A percentile compares a stretch with the other conserved stretches of the same genome.
Conservation (phyloP, 2,113 vertebrate genomes). For the Ictalurus furcatus region DNA sequence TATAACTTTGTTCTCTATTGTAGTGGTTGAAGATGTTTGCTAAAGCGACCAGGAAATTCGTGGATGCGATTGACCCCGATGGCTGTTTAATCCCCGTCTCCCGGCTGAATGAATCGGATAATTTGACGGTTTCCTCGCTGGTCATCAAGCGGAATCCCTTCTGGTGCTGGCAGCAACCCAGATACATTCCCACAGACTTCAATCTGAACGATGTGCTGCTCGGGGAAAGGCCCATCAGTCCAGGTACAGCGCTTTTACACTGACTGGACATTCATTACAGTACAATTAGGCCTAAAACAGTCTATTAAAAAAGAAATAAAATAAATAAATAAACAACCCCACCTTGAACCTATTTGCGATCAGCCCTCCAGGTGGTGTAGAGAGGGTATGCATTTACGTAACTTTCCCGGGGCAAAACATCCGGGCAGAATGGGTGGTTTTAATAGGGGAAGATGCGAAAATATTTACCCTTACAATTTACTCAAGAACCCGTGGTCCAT, state of each 20-base stretch:
- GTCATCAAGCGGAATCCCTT: slow-evolving; percentile 82
- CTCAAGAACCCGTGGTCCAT: too few species aligned
- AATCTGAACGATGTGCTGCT: slow-evolving; percentile 81
- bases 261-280: too few species aligned
- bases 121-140: slow-evolving; percentile 77
- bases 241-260: slow-evolving; percentile 72
- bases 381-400: too few species aligned
- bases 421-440: too few species aligned
- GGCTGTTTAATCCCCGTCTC: slow-evolving; percentile 83
- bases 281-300: background rate
- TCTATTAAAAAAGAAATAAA: too few species aligned
- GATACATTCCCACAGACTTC: slow-evolving; percentile 82
- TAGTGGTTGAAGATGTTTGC: slow-evolving; percentile 81
- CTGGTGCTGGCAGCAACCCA: slow-evolving; percentile 91
- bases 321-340: too few species aligned
- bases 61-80: slow-evolving; percentile 81
- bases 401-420: too few species aligned
- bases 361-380: too few species aligned
- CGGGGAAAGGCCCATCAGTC: slow-evolving; percentile 73
- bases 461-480: too few species aligned
- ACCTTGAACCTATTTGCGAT: too few species aligned
- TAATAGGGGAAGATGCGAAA: too few species aligned
- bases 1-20: background rate
- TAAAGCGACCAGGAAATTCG: slow-evolving; percentile 86
- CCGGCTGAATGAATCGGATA: slow-evolving; percentile 81